A percentile compares a stretch with the other conserved stretches of the same genome.
These are phyloP conservation scores for Nymphalis polychloros DNA, from an alignment of 2,888 invertebrate species.

Conservation along the genomic window DNA sequence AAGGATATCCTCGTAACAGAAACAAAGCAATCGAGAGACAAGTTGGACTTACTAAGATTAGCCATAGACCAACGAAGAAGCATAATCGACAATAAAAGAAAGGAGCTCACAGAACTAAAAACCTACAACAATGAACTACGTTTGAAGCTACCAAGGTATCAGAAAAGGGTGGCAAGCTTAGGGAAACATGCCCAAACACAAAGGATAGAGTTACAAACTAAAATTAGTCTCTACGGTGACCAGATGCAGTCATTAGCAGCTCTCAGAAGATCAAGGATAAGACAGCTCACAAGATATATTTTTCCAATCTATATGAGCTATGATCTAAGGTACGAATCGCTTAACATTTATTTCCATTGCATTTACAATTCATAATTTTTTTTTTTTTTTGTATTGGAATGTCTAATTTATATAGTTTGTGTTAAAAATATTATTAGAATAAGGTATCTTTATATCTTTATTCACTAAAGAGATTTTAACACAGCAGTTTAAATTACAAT, in stretches of 20 bases:
- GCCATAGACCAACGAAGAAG: constrained; percentile 70
- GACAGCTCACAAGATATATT: constrained; percentile 72
- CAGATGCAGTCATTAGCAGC: constrained; percentile 61
- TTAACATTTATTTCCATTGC: neutral
- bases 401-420: no score
- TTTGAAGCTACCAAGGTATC: constrained; percentile 68
- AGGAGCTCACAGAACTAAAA: constrained; percentile 53
- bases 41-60: constrained; percentile 64
- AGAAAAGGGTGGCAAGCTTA: constrained; percentile 67
- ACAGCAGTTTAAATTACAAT: no score
- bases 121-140: constrained; percentile 64
- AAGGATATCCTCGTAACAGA: constrained; percentile 68
- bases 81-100: constrained; percentile 62
- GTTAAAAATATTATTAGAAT: no score
- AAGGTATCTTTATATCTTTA: no score
- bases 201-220: constrained; percentile 60
- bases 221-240: constrained; percentile 57
- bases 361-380: no score
- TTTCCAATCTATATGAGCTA: constrained; percentile 77
- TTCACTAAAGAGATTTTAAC: no score
- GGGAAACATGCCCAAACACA: constrained; percentile 64
- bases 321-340: constrained; percentile 62
- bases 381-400: no score
- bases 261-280: constrained; percentile 64
- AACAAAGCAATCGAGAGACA: constrained; percentile 69